Evolutionary conservation across 2,888 invertebrate genomes (phyloP).

Genomic region (Hyalella azteca): DNA sequence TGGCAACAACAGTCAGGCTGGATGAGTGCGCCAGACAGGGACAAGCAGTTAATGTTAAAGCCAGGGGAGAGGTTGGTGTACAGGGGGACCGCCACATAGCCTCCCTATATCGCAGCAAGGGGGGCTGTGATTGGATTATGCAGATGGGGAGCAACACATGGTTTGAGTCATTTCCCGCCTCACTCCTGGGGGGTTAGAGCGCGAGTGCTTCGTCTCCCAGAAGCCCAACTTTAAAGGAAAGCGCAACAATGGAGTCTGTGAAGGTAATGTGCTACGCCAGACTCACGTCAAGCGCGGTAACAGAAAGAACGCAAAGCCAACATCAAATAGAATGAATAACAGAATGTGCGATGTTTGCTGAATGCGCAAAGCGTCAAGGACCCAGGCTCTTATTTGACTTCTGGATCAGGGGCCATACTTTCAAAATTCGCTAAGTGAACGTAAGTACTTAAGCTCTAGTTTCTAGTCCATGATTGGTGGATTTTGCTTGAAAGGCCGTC

Average conservation of each 20-base stretch:
- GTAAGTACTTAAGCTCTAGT: no score
- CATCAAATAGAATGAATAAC: not conserved
- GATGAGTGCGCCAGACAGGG: no score
- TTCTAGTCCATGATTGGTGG: no score
- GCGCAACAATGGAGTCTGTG: not conserved
- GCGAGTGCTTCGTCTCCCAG: conserved; percentile 20
- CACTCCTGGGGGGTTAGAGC: conserved; percentile 45
- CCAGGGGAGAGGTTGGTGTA: not conserved
- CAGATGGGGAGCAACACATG: conserved; percentile 59
- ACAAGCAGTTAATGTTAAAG: no score
- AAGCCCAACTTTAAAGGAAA: conserved; percentile 26
- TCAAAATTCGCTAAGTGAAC: no score
- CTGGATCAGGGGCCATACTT: no score
- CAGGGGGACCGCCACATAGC: not conserved
- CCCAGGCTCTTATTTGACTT: no score
- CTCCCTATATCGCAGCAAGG: conserved; percentile 40
- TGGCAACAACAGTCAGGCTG: no score
- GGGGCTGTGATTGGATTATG: conserved; percentile 58
- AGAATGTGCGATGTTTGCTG: no score
- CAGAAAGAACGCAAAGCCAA: conserved; percentile 15
- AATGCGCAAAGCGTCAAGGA: no score
- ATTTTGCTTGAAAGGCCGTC: no score
- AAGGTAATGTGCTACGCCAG: not conserved
- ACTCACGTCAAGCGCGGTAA: not conserved
- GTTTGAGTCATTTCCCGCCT: conserved; percentile 58